phyloP scores from a whole-genome alignment of 2,888 invertebrate genomes.

The Ormyrus labotus region DNA sequence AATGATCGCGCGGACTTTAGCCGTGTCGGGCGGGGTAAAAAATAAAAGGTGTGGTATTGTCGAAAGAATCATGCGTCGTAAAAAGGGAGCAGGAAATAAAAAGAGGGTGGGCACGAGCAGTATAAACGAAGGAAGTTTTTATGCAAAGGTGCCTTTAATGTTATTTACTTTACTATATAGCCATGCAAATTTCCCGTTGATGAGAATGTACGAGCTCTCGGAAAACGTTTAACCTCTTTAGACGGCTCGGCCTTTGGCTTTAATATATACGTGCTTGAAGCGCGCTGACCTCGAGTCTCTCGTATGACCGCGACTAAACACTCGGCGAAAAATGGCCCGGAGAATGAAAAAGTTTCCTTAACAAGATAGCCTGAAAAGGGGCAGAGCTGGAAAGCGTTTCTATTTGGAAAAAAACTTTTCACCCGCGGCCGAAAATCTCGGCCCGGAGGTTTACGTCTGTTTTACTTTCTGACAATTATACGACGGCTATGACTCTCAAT shows the following conservation, averaged over 20 bases:
- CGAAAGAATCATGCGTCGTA: constrained; percentile 31
- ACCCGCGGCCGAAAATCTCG: background rate
- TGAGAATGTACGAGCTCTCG: constrained; percentile 65
- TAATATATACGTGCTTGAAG: constrained; percentile 45
- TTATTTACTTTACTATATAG: constrained; percentile 66
- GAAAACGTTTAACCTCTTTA: constrained; percentile 62
- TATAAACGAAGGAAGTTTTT: constrained; percentile 30
- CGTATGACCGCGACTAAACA: background rate
- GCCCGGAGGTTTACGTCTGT: background rate
- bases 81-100: constrained; percentile 9
- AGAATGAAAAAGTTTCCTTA: constrained; percentile 32
- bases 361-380: background rate
- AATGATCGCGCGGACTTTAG: background rate
- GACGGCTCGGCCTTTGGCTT: constrained; percentile 21
- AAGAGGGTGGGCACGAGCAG: background rate
- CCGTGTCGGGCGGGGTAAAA: background rate
- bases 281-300: background rate
- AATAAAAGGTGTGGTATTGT: constrained; percentile 38
- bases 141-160: constrained; percentile 56
- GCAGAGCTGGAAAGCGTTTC: background rate
- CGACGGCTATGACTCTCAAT: background rate
- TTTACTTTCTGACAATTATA: constrained; percentile 46
- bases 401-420: constrained; percentile 15
- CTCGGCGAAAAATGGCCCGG: constrained; percentile 28
- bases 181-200: constrained; percentile 68